A percentile compares a stretch with the other conserved stretches of the same genome.
These are phyloP conservation scores for Esox masquinongy DNA, from an alignment of 2,797 vertebrate genomes.

Conservation along the genomic window DNA sequence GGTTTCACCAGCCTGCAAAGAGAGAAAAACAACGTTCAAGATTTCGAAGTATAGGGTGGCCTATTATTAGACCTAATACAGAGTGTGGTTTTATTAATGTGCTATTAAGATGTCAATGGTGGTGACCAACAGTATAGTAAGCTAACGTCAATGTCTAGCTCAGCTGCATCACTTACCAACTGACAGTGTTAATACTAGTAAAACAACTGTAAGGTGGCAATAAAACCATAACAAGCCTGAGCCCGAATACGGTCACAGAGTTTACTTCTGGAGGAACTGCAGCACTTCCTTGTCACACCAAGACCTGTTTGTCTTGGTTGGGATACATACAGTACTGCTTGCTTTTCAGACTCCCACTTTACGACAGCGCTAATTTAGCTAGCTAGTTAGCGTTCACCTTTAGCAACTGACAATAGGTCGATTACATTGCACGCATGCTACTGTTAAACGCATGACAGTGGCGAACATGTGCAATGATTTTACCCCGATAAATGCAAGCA, in stretches of 20 bases:
- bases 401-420: neutral
- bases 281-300: slow-evolving; percentile 13
- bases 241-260: neutral
- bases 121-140: neutral
- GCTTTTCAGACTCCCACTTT: neutral
- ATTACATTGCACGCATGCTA: neutral
- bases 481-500: too few relatives aligned
- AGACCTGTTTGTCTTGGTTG: neutral
- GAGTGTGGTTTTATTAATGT: neutral
- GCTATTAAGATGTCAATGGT: neutral
- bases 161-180: neutral
- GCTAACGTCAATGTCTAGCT: neutral
- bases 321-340: neutral
- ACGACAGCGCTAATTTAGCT: neutral
- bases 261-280: neutral
- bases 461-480: neutral
- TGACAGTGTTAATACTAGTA: neutral
- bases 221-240: neutral
- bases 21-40: neutral
- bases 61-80: neutral
- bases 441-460: neutral
- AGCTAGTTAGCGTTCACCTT: neutral
- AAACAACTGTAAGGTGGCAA: neutral
- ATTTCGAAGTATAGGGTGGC: neutral
- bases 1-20: slow-evolving; percentile 9